A percentile compares a stretch with the other conserved stretches of the same genome.
Evolutionary conservation across 2,797 vertebrate species (phyloP).

Genomic region (Aldrovandia affinis): DNA sequence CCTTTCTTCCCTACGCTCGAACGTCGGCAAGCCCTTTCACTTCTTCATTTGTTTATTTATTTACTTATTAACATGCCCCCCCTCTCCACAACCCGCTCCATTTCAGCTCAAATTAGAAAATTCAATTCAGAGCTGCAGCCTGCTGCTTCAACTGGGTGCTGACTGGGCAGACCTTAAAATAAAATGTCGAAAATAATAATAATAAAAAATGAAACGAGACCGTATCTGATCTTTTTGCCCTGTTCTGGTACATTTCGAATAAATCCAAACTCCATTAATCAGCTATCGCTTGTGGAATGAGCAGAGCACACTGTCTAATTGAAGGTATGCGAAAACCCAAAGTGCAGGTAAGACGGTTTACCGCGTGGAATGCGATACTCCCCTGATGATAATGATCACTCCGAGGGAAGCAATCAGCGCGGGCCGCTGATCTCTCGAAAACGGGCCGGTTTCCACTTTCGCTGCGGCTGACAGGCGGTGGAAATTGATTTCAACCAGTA

Average conservation of each 20-base stretch:
- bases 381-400: not conserved
- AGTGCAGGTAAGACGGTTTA: not conserved
- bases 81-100: not conserved
- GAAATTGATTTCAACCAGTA: not conserved
- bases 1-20: not conserved
- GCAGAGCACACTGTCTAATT: not conserved
- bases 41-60: not conserved
- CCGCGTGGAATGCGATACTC: not conserved
- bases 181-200: not conserved
- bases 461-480: not conserved
- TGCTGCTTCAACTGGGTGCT: not conserved
- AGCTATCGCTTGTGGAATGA: not conserved
- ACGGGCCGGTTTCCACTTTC: not conserved
- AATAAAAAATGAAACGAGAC: not conserved
- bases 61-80: not conserved
- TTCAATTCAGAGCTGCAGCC: not conserved
- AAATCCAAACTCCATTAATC: not conserved
- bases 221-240: not conserved
- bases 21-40: not conserved
- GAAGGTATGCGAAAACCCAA: not conserved
- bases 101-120: not conserved
- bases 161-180: not conserved
- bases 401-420: not conserved
- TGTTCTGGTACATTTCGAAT: not conserved
- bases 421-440: not conserved